Evolutionary conservation across 2,888 invertebrate genomes (phyloP).

Genomic region (Eueremaeus valkanovi): DNA sequence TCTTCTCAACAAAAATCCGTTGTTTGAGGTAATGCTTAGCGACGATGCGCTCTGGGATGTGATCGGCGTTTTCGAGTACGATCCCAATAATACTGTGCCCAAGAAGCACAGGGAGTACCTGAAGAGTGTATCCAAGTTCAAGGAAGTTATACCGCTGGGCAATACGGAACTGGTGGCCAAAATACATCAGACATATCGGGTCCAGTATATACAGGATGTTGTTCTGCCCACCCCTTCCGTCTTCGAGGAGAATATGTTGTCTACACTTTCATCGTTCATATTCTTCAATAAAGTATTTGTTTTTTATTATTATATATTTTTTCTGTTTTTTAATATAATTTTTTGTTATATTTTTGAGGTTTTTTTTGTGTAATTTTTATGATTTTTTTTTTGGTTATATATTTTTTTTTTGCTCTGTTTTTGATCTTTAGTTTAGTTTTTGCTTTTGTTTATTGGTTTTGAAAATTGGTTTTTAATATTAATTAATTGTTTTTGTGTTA

Average conservation of each 20-base stretch:
- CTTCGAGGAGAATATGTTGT: constrained; percentile 98
- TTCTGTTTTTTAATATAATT: constrained; percentile 32
- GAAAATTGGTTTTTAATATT: neutral
- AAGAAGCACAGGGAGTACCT: constrained; percentile 95
- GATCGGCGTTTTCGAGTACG: constrained; percentile 96
- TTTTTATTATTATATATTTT: neutral
- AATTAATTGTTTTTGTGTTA: neutral
- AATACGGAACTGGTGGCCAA: constrained; percentile 91
- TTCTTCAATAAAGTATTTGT: constrained; percentile 82
- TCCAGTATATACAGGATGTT: constrained; percentile 96
- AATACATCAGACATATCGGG: constrained; percentile 99
- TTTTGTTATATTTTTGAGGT: constrained; percentile 6
- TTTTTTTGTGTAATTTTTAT: too few species aligned
- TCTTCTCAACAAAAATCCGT: constrained; percentile 90
- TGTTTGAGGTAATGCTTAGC: constrained; percentile 96
- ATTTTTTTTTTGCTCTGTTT: too few species aligned
- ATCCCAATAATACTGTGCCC: constrained; percentile 67
- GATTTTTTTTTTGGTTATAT: too few species aligned
- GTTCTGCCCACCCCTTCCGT: constrained; percentile 97
- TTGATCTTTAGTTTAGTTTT: too few species aligned
- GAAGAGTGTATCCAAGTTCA: constrained; percentile 58
- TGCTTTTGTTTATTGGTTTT: neutral
- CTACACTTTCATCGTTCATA: constrained; percentile 95
- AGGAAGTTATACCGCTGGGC: constrained; percentile 76
- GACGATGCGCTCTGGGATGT: constrained; percentile 73